Percentiles rank a stretch among this genome's conserved stretches.
These are phyloP conservation scores for Hypanus sabinus DNA, from an alignment of 2,113 vertebrate genomes.

Conservation along the genomic window DNA sequence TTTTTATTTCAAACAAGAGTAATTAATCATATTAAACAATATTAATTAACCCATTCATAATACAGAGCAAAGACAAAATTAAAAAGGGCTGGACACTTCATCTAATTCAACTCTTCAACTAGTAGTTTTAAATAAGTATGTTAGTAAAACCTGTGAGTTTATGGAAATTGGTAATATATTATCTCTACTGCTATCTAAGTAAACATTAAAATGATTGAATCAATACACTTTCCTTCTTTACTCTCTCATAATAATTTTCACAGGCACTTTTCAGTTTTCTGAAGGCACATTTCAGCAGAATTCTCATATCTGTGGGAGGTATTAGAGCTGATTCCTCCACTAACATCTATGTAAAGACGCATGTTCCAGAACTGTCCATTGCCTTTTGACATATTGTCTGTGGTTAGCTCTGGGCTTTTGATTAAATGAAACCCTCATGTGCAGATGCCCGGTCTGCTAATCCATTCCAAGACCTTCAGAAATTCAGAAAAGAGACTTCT, in stretches of 20 bases:
- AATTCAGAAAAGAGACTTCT: no score
- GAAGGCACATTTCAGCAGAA: not conserved
- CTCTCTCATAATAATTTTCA: not conserved
- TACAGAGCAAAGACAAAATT: slow-evolving; percentile 32
- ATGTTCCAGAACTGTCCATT: not conserved
- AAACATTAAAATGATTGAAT: not conserved
- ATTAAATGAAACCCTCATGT: no score
- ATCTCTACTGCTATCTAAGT: not conserved
- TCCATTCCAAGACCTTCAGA: no score
- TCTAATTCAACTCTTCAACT: not conserved
- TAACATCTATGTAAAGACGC: not conserved
- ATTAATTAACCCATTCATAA: slow-evolving; percentile 61
- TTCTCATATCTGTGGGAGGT: not conserved
- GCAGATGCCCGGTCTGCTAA: no score
- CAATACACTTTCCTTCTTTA: not conserved
- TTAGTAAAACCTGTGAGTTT: not conserved
- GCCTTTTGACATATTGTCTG: not conserved
- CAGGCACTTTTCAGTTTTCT: not conserved
- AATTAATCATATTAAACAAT: slow-evolving; percentile 82
- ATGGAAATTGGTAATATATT: not conserved
- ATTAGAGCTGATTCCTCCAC: not conserved
- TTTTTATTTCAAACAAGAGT: slow-evolving; percentile 75
- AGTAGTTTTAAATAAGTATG: not conserved
- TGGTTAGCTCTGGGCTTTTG: no score
- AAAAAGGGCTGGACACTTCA: not conserved